These are phyloP conservation scores for Mimachlamys varia DNA, from an alignment of 2,888 invertebrate genomes.

Conservation along the genomic window DNA sequence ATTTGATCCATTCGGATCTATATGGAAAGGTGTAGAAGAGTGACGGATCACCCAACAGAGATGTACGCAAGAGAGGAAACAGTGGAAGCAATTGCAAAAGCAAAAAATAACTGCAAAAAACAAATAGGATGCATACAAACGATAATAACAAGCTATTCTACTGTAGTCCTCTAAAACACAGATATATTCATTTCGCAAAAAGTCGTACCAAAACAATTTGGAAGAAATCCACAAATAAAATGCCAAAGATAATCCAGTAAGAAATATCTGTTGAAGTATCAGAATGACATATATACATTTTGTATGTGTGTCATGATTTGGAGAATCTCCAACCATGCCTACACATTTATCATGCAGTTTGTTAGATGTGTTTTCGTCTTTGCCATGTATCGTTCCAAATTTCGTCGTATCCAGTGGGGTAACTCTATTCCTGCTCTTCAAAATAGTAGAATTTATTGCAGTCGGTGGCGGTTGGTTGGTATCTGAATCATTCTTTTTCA, in stretches of 20 bases:
- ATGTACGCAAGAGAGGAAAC: not conserved
- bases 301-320: not conserved
- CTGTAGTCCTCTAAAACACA: not conserved
- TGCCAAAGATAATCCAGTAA: not conserved
- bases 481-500: no score
- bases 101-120: not conserved
- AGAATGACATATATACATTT: not conserved
- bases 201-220: not conserved
- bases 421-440: no score
- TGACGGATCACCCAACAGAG: not conserved
- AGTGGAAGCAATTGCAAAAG: not conserved
- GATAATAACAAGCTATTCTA: not conserved
- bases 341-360: not conserved
- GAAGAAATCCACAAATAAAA: not conserved
- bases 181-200: not conserved
- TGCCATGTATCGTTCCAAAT: no score
- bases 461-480: no score
- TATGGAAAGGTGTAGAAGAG: not conserved
- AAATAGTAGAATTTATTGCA: no score
- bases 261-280: not conserved
- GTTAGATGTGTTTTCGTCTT: no score
- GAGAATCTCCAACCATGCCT: no score
- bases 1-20: no score
- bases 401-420: no score
- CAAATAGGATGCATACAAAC: not conserved